Base-by-base conservation (phyloP, 2,888 invertebrate genomes). In the Machimus atricapillus region DNA sequence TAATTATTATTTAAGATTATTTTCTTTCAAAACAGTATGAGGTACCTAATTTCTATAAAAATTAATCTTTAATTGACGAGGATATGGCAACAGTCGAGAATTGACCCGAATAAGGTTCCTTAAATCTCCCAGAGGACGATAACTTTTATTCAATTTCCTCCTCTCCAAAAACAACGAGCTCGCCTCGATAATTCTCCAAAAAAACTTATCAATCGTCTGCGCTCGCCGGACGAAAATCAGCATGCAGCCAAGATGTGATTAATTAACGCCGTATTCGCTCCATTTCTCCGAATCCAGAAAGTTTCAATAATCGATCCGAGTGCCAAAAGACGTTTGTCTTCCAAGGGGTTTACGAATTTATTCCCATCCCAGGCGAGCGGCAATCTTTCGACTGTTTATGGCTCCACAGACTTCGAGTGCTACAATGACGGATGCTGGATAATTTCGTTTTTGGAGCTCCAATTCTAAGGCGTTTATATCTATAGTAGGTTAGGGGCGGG, bases 361-460 rank as follows among this genome's bases (percentile, higher is more conserved):
- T 82, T 82, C 34, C 23, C 23, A 19, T 31, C 58, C 7, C 31
- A 19, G 7, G 16, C n/a, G n/a, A n/a, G n/a, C 66, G 31, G 56
- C 31, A 19, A 31, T 66, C 78, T 16, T 46, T 40, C 34, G 27
- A 82, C 66, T 27, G 12, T 66, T 82, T 82, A 82, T 82, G 58
- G 58, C 34, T 34, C 34, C 31, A 52, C 23, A 8, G 66, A 52
- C 19, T 40, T 19, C 37, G 52, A 82, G 82, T 82, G 82, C 37
- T 82, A 82, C 56, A 82, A 82, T 82, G 82, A 82, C 58, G 82
- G 34, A 82, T 82, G 66, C 58, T 23, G 37, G 82, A 82, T 82
- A 58, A 82, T 58, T 82, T 66, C 27, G 82, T 31, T 58, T n/a
- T 58, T n/a, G 56, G 16, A 66, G 23, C 58, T 66, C n/a, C n/a